Evolutionary conservation across 2,797 vertebrate genomes (phyloP).

Genomic region (Prionace glauca): DNA sequence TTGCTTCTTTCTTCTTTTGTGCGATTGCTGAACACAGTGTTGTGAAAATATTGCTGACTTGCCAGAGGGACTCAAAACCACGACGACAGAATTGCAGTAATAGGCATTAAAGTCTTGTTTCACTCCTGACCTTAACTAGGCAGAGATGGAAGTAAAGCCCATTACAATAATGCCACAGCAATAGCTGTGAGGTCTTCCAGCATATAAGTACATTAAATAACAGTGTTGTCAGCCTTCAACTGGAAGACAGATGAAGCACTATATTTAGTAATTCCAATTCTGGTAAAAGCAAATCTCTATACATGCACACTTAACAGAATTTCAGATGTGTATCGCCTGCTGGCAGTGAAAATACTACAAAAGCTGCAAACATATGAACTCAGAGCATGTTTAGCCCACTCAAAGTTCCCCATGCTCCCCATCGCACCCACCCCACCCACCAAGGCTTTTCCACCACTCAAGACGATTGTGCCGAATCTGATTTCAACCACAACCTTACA

Average conservation of each 20-base stretch:
- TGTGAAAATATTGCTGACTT: neutral
- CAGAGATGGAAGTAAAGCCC: neutral
- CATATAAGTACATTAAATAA: neutral
- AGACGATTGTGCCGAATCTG: too few relatives aligned
- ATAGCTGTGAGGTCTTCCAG: neutral
- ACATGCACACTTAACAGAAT: neutral
- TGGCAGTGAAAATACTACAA: neutral
- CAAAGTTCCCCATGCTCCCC: too few relatives aligned
- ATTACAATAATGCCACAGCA: neutral
- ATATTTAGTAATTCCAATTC: neutral
- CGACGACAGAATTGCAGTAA: neutral
- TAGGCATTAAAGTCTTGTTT: neutral
- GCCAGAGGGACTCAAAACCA: neutral
- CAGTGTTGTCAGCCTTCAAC: neutral
- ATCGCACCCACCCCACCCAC: too few relatives aligned
- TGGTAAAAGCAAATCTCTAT: neutral
- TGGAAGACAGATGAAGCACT: neutral
- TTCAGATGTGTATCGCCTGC: neutral
- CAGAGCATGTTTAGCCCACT: too few relatives aligned
- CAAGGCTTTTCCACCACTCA: too few relatives aligned
- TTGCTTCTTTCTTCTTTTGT: neutral
- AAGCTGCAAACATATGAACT: neutral
- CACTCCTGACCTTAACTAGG: neutral
- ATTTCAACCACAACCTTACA: too few relatives aligned
- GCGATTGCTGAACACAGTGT: neutral